Base-by-base conservation (phyloP, 2,797 vertebrate species). In the Cynodonichthys magdalenae region DNA sequence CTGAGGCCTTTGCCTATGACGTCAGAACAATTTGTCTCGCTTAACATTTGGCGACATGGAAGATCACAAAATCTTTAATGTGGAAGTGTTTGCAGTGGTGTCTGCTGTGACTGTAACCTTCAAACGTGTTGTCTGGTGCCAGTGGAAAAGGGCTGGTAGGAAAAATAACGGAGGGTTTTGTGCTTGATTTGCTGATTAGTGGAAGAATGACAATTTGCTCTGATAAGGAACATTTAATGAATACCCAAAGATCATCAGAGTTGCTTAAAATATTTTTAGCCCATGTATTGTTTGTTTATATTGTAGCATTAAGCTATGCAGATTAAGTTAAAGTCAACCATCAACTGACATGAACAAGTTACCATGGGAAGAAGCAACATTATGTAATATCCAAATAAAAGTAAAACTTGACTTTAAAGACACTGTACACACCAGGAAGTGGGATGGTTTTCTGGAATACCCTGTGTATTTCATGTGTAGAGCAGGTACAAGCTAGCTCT, bases 121-220 rank as follows among this genome's bases (percentile, higher is more conserved):
- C 36, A 41, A 66, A 44, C 24, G 34, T 49, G 14, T 48, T 15
- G 29, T 34, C 56, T 47, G 41, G 36, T 27, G 49, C 47, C 1
- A 18, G 24, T 48, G 27, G 62, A 59, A 45, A 48, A 61, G 20
- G 34, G 53, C 53, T 34, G 15, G 50, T 46, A 44, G 41, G 27
- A 39, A 47, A 58, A 67, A 57, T 29, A 62, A 57, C 47, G 59
- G 58, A 54, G 18, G 0, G 27, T 57, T 44, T 57, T 60, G 60
- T 44, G 19, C 64, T 59, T 64, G 47, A 39, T 55, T 45, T 34
- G 54, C 59, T 63, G 27, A 4, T n/a, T 53, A 52, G 29, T 59
- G 56, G 59, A 31, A 47, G 51, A 31, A 36, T 17, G 49, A 48
- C 65, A 59, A 47, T 48, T 67, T 53, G 65, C 53, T 56, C 65